Percentiles rank a stretch among this genome's conserved stretches.
Conservation (phyloP, 2,113 vertebrate genomes). For the Raja brachyura region DNA sequence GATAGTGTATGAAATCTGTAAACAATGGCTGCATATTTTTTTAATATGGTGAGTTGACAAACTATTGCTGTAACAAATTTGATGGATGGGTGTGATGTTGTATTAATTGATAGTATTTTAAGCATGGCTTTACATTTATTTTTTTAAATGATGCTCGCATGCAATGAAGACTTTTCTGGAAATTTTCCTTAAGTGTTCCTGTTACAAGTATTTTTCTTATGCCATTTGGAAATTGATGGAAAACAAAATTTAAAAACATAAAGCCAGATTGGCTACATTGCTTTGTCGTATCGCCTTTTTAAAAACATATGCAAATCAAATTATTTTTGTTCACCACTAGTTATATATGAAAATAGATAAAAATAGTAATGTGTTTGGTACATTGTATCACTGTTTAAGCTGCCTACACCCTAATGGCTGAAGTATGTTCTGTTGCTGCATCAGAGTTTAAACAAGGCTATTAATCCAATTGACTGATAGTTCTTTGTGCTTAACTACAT, state of each 20-base stretch:
- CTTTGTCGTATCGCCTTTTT: background rate
- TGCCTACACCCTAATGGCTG: slow-evolving; percentile 18
- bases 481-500: background rate
- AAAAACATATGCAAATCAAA: background rate
- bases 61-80: slow-evolving; percentile 4
- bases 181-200: slow-evolving; percentile 8
- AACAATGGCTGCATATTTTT: slow-evolving; percentile 24
- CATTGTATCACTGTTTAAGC: slow-evolving; percentile 22
- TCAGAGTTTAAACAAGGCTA: background rate
- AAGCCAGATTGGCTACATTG: background rate
- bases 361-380: background rate
- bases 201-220: background rate
- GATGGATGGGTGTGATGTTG: background rate
- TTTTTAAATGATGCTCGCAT: background rate
- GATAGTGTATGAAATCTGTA: slow-evolving; percentile 15
- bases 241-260: background rate
- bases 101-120: background rate
- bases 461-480: background rate
- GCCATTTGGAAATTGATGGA: background rate
- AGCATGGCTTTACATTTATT: background rate
- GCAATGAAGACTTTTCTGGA: background rate
- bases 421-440: background rate
- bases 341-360: background rate
- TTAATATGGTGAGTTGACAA: slow-evolving; percentile 11
- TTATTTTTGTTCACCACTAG: background rate